Conservation (phyloP, 2,797 vertebrate genomes). For the Natrix natrix region DNA sequence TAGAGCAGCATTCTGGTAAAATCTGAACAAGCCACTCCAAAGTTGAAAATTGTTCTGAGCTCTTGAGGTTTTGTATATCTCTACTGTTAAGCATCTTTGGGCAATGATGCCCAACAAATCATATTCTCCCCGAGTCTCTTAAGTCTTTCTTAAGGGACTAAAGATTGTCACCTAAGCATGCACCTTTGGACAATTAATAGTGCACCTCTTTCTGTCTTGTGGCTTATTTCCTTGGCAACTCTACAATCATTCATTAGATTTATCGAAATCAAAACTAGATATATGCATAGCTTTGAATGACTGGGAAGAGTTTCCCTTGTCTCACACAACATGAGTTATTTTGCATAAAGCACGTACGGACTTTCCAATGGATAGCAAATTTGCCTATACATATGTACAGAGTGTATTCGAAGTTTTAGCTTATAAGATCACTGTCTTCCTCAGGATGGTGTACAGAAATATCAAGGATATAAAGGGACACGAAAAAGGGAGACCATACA, state of each 20-base stretch:
- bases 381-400: slow-evolving; percentile 67
- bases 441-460: slow-evolving; percentile 62
- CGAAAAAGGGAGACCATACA: slow-evolving; percentile 40
- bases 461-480: slow-evolving; percentile 50
- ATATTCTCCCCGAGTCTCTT: neutral
- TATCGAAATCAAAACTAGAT: neutral
- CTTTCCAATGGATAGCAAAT: slow-evolving; percentile 29
- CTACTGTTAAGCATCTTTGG: neutral
- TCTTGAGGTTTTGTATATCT: neutral
- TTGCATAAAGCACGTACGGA: slow-evolving; percentile 14
- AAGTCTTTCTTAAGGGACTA: no score
- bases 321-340: neutral
- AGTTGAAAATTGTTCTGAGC: neutral
- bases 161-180: neutral
- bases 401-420: slow-evolving; percentile 65
- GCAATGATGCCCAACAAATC: neutral
- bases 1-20: neutral
- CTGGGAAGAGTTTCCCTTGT: neutral
- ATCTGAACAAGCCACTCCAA: neutral
- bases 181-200: neutral
- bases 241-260: neutral
- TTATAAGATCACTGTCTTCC: slow-evolving; percentile 64
- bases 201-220: neutral
- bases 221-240: neutral
- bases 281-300: neutral